These are phyloP conservation scores for Irena cyanogastra DNA, from an alignment of 2,113 vertebrate genomes.

Conservation along the genomic window DNA sequence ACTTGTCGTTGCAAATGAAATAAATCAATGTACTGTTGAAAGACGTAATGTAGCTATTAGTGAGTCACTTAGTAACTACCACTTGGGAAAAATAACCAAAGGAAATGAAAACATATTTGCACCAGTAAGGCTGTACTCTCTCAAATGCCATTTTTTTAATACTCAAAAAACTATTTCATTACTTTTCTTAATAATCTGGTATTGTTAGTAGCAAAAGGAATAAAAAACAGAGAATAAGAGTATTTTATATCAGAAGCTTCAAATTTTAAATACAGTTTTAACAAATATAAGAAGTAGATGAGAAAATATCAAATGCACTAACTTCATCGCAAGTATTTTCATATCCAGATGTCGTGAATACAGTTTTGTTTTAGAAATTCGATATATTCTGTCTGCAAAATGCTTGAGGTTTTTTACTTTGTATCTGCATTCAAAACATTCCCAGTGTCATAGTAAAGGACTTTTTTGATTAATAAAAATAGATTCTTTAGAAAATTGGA, in stretches of 20 bases:
- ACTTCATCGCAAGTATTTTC: not conserved
- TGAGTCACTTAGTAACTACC: not conserved
- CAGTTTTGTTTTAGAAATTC: not conserved
- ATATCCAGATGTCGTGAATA: not conserved
- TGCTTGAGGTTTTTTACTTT: not conserved
- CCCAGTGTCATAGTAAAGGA: not conserved
- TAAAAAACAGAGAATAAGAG: not conserved
- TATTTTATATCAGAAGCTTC: not conserved
- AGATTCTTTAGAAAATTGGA: not conserved
- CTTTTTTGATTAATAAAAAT: not conserved
- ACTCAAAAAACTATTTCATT: not conserved
- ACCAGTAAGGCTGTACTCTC: not conserved
- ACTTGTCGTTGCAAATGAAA: not conserved
- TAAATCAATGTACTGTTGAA: slow-evolving; percentile 11
- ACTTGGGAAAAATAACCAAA: not conserved
- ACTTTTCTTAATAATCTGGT: not conserved
- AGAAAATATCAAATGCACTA: not conserved
- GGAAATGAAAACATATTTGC: slow-evolving; percentile 1
- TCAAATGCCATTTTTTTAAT: not conserved
- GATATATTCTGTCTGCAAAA: not conserved
- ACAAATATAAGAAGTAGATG: not conserved
- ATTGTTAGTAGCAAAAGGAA: not conserved
- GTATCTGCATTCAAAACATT: not conserved
- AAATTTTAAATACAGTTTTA: not conserved
- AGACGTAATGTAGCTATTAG: not conserved